Conservation (phyloP, 2,797 vertebrate genomes). For the Halcyon smyrnensis region DNA sequence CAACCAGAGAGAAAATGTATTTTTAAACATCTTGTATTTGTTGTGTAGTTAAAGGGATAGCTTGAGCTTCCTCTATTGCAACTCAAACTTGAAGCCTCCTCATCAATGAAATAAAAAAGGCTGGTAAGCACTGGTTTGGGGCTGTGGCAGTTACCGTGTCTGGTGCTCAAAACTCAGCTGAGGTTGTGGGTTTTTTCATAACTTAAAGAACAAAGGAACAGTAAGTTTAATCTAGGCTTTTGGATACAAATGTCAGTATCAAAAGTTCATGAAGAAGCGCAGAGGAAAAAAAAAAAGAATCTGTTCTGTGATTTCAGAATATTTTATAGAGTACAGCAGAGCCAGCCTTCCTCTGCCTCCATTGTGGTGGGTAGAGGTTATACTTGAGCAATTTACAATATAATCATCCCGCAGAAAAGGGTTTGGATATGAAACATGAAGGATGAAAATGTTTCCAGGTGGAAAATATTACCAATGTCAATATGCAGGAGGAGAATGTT, state of each 20-base stretch:
- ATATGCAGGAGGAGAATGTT: not conserved
- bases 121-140: not conserved
- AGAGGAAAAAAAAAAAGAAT: not conserved
- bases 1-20: constrained; percentile 8
- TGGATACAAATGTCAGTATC: not conserved
- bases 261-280: not conserved
- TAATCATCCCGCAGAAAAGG: not conserved
- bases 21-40: not conserved
- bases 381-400: not conserved
- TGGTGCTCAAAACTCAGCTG: not conserved
- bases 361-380: not conserved
- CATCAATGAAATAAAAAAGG: not conserved
- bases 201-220: not conserved
- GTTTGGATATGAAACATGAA: not conserved
- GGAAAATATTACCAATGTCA: not conserved
- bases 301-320: not conserved
- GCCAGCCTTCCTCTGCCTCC: not conserved
- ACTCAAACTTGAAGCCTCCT: not conserved
- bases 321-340: not conserved
- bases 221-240: not conserved
- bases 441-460: not conserved
- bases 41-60: not conserved
- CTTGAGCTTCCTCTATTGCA: not conserved
- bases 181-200: not conserved
- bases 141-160: not conserved